These are phyloP conservation scores for Amphiprion ocellaris DNA, from an alignment of 2,113 vertebrate genomes.

Conservation along the genomic window DNA sequence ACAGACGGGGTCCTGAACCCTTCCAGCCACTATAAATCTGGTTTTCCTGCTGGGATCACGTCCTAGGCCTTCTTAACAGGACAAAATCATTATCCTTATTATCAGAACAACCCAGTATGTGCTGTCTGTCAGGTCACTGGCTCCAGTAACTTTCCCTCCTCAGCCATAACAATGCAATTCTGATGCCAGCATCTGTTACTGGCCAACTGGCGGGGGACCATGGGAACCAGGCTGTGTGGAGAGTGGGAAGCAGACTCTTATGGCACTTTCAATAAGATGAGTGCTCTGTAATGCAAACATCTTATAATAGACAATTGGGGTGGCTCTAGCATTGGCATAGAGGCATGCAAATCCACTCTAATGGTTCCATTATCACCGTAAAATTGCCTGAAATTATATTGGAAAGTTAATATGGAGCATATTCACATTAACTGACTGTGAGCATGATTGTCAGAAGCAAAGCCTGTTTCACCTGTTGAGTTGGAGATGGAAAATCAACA, in stretches of 20 bases:
- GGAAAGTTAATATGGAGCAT: slow-evolving; percentile 31
- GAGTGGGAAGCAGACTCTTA: slow-evolving; percentile 50
- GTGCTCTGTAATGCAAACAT: slow-evolving; percentile 48
- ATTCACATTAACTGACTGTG: slow-evolving; percentile 17
- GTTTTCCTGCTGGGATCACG: slow-evolving; percentile 22
- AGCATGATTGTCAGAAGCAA: slow-evolving; percentile 22
- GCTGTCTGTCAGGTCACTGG: slow-evolving; percentile 71
- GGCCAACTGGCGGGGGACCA: slow-evolving; percentile 82
- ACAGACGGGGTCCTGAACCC: background rate
- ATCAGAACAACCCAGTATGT: slow-evolving; percentile 50
- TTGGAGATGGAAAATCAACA: slow-evolving; percentile 24
- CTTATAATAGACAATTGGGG: slow-evolving; percentile 46
- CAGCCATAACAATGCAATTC: slow-evolving; percentile 71
- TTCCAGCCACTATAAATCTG: slow-evolving; percentile 23
- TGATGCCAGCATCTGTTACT: slow-evolving; percentile 79
- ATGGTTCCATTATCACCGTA: slow-evolving; percentile 41
- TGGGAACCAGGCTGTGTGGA: slow-evolving; percentile 72
- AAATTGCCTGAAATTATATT: slow-evolving; percentile 49
- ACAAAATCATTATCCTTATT: slow-evolving; percentile 47
- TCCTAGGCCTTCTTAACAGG: slow-evolving; percentile 31
- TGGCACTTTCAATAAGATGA: slow-evolving; percentile 54
- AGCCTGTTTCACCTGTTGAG: slow-evolving; percentile 59
- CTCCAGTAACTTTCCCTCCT: slow-evolving; percentile 68
- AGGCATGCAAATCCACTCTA: slow-evolving; percentile 55
- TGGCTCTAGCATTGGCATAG: slow-evolving; percentile 22